Base-by-base conservation (phyloP, 1,140 invertebrate genomes). In the Steinernema feltiae region DNA sequence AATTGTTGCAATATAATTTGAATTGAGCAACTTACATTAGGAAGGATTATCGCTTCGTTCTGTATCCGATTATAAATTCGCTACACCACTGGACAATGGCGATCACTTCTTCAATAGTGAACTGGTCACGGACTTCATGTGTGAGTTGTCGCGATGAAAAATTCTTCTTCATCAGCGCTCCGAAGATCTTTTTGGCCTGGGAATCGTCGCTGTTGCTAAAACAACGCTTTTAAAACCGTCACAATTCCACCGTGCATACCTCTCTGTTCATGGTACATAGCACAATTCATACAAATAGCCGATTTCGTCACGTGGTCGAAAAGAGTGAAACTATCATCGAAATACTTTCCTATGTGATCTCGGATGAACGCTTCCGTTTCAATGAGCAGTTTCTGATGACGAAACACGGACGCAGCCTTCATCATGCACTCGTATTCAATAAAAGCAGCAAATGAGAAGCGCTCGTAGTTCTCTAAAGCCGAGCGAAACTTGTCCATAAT, bases 401-500 rank as follows among this genome's bases (percentile, higher is more conserved):
- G 32, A 69, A 76, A 82, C 18, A 84, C 76, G 69, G 69, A 41
- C 1, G 80, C 80, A 0, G 78, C 82, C 48, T 79, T 70, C 72
- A 85, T 81, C 76, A 85, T 76, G 74, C 84, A 85, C 71, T 85
- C 83, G 63, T 83, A 85, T 71, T 85, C 84, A 15, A 86, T 69
- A 32, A 69, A 75, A 1, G 83, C 76, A 32, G 80, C 80, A 71
- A 86, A 84, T 7, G 84, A 82, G 71, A 80, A 85, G 31, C 83
- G 79, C 69, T 75, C 80, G 35, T 81, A 85, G 48, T 84, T 81
- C 72, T 84, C 83, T 12, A 85, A 69, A 0, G 84, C 79, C 15
- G 48, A 32, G 12, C 71, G 72, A 53, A 84, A 85, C 29, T 77
- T 73, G 30, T 82, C 82, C 18, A 81, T 21, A 32, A 84, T 82